Evolutionary conservation across 2,113 vertebrate species (phyloP).

Genomic region (Cephalopholis sonnerati): DNA sequence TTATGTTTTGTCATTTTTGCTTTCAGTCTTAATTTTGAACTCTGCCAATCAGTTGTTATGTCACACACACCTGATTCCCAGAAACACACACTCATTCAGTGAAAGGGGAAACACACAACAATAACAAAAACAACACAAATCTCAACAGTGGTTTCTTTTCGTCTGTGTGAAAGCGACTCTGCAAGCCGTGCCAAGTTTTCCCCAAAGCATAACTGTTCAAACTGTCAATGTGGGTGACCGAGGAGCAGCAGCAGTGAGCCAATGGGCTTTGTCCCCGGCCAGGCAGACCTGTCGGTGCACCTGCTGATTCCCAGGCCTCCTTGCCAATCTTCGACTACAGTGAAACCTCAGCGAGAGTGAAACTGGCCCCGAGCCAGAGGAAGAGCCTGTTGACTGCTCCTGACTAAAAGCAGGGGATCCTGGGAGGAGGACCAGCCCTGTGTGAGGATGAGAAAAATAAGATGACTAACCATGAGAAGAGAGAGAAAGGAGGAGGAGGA

Average conservation of each 20-base stretch:
- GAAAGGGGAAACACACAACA: not conserved
- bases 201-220: conserved; percentile 64
- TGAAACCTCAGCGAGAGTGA: conserved; percentile 81
- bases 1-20: not conserved
- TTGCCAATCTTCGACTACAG: conserved; percentile 76
- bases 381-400: conserved; percentile 74
- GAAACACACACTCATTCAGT: not conserved
- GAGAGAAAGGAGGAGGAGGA: conserved; percentile 50
- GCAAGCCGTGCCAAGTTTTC: conserved; percentile 36
- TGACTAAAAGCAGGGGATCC: conserved; percentile 61
- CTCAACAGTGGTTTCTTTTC: not conserved
- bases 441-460: conserved; percentile 57
- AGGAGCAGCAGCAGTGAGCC: conserved; percentile 49
- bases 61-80: not conserved
- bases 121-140: not conserved
- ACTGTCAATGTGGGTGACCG: conserved; percentile 58
- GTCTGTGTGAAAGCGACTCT: conserved; percentile 39
- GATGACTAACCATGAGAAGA: conserved; percentile 79
- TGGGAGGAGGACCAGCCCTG: conserved; percentile 72
- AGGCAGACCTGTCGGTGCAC: conserved; percentile 76
- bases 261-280: conserved; percentile 51
- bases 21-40: not conserved
- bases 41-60: not conserved
- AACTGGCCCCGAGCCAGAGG: conserved; percentile 84
- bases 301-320: conserved; percentile 80